phyloP scores from a whole-genome alignment of 2,888 invertebrate species.

The Mactromeris polynyma region DNA sequence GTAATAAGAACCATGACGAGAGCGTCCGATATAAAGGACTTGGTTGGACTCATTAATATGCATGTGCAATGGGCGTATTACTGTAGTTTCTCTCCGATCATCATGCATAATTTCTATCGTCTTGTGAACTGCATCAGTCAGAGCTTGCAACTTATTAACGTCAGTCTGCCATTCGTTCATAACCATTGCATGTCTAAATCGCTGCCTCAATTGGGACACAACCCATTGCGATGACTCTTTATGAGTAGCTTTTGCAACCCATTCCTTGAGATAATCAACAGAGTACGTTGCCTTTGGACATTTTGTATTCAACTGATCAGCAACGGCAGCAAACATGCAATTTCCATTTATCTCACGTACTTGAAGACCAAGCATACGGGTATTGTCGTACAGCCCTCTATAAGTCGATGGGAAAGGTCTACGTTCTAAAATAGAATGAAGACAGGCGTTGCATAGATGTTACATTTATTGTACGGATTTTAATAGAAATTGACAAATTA shows the following conservation, averaged over 20 bases:
- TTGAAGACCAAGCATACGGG: not conserved
- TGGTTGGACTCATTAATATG: not conserved
- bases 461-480: too few species aligned
- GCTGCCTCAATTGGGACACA: not conserved
- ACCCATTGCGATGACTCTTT: not conserved
- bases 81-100: not conserved
- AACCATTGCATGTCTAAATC: not conserved
- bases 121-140: not conserved
- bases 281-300: not conserved
- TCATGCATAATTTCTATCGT: conserved; percentile 1
- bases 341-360: not conserved
- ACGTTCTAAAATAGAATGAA: too few species aligned
- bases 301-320: not conserved
- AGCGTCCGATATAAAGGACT: not conserved
- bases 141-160: not conserved
- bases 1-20: not conserved
- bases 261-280: not conserved
- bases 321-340: not conserved
- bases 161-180: not conserved
- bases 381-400: not conserved
- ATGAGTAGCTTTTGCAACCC: not conserved
- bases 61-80: not conserved
- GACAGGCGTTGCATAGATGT: too few species aligned
- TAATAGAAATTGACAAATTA: too few species aligned
- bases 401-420: not conserved